Conservation (phyloP, 2,888 invertebrate genomes). For the Catocala fraxini region DNA sequence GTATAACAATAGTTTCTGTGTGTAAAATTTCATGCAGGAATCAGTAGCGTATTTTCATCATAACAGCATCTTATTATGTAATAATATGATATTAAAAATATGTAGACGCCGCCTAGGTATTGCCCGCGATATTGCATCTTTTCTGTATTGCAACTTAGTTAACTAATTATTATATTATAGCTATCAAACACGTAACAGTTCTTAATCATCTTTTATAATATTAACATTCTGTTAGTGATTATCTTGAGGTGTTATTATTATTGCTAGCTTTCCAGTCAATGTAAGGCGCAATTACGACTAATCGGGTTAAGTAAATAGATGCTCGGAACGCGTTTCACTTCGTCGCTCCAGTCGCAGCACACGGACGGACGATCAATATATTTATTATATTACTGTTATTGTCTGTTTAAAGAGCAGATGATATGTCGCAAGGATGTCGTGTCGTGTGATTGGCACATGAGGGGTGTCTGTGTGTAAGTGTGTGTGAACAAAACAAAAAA, state of each 20-base stretch:
- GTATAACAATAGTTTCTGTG: too few species aligned
- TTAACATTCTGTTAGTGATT: background rate
- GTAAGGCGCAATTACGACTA: background rate
- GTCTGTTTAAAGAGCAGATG: slow-evolving; percentile 6
- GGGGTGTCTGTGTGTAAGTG: slow-evolving; percentile 6
- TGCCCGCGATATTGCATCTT: background rate
- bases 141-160: slow-evolving; percentile 7
- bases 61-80: too few species aligned
- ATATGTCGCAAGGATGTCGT: slow-evolving; percentile 17
- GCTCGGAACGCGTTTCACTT: background rate
- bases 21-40: too few species aligned
- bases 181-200: background rate
- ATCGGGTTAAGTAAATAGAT: background rate
- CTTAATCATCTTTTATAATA: background rate
- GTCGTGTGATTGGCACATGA: slow-evolving; percentile 24
- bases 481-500: slow-evolving; percentile 22
- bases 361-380: slow-evolving; percentile 5
- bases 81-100: too few species aligned
- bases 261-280: background rate
- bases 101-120: background rate
- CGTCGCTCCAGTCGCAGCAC: background rate
- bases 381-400: slow-evolving; percentile 6
- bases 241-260: background rate
- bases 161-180: background rate
- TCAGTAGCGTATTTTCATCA: too few species aligned